Conservation (phyloP, 2,113 vertebrate species). For the Psilopogon haemacephalus region DNA sequence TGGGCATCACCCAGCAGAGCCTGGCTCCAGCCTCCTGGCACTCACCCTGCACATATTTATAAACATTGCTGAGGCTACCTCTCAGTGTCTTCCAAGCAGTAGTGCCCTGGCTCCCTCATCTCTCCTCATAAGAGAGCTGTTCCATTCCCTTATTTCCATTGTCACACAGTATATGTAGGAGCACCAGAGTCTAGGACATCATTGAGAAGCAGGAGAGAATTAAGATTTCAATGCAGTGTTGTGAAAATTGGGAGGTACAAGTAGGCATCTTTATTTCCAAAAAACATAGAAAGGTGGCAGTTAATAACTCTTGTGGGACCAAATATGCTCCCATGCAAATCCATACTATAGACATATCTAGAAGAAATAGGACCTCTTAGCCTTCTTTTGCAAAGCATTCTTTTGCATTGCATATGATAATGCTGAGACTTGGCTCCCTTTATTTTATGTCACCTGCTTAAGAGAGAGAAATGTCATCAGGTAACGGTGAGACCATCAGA, state of each 20-base stretch:
- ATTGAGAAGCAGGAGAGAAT: neutral
- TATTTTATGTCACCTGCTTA: neutral
- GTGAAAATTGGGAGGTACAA: neutral
- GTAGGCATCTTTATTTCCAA: neutral
- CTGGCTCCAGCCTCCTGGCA: too few relatives aligned
- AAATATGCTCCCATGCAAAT: neutral
- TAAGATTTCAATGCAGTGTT: neutral
- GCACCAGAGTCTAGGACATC: neutral
- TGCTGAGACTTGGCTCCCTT: neutral
- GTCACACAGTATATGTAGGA: neutral
- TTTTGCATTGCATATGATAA: neutral
- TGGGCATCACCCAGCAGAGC: too few relatives aligned
- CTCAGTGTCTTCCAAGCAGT: too few relatives aligned
- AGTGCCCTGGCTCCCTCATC: too few relatives aligned
- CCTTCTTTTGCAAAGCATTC: neutral
- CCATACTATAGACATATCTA: rapidly evolving
- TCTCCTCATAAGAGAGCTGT: too few relatives aligned
- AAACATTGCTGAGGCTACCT: too few relatives aligned
- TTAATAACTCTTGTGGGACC: neutral
- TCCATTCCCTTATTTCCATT: too few relatives aligned
- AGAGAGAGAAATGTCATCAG: neutral
- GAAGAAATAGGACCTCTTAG: neutral
- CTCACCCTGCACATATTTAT: too few relatives aligned
- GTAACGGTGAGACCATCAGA: neutral
- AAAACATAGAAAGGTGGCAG: neutral